A percentile compares a stretch with the other conserved stretches of the same genome.
Evolutionary conservation across 2,797 vertebrate species (phyloP).

Genomic region (Enteromius viviparus): DNA sequence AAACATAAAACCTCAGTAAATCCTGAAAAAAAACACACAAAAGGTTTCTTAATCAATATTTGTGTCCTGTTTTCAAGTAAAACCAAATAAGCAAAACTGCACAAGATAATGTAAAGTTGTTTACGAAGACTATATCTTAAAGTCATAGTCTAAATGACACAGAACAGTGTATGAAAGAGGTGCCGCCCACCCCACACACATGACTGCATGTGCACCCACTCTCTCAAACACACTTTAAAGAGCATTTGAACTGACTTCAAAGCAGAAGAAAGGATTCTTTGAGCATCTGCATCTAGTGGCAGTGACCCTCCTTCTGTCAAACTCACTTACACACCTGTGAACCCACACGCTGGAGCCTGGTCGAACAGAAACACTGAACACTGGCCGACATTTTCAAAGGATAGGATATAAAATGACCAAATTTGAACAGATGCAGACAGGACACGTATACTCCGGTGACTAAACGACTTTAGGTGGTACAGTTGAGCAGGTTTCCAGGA

Average conservation of each 20-base stretch:
- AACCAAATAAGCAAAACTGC: neutral
- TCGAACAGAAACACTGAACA: neutral
- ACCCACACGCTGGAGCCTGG: slow-evolving; percentile 24
- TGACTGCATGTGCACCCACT: neutral
- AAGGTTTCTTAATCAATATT: neutral
- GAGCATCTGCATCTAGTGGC: slow-evolving; percentile 75
- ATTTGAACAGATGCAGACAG: slow-evolving; percentile 4
- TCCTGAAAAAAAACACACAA: neutral
- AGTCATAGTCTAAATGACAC: slow-evolving; percentile 12
- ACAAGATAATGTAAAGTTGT: neutral
- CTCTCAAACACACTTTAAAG: slow-evolving; percentile 73
- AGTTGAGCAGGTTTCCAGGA: slow-evolving; percentile 32
- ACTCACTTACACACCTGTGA: slow-evolving; percentile 54
- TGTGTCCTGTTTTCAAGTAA: neutral
- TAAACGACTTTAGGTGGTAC: slow-evolving; percentile 30
- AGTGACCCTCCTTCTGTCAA: slow-evolving; percentile 41
- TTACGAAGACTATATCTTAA: neutral
- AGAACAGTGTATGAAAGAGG: slow-evolving; percentile 6
- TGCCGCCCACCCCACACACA: neutral
- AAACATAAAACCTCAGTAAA: neutral
- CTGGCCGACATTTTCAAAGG: neutral
- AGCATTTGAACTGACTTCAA: slow-evolving; percentile 84
- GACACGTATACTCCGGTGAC: neutral
- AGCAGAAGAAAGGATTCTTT: slow-evolving; percentile 81
- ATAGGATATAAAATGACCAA: neutral